Conservation (phyloP, 2,888 invertebrate species). For the Lycia hirtaria region DNA sequence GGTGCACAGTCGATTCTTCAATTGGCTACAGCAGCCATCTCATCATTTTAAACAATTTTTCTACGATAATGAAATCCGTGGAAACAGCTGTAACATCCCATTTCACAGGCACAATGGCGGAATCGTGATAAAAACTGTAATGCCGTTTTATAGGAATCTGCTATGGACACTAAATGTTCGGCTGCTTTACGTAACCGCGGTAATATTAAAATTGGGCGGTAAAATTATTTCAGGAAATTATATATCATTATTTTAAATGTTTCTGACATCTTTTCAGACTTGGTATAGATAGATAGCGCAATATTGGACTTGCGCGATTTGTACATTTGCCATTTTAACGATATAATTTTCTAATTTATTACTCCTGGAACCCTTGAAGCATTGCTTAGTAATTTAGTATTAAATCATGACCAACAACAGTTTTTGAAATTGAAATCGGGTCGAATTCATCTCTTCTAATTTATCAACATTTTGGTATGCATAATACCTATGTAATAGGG, state of each 20-base stretch:
- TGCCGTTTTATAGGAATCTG: constrained; percentile 37
- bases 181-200: constrained; percentile 16
- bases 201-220: constrained; percentile 20
- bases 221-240: constrained; percentile 15
- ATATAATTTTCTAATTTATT: no score
- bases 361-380: no score
- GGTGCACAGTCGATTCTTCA: background rate
- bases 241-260: no score
- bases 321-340: no score
- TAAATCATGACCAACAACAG: no score
- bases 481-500: no score
- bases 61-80: constrained; percentile 26
- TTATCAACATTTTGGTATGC: no score
- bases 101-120: constrained; percentile 37
- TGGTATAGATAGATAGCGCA: background rate
- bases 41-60: constrained; percentile 29
- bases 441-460: no score
- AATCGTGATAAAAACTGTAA: constrained; percentile 38
- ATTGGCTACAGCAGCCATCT: background rate
- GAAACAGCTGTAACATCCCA: constrained; percentile 32
- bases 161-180: constrained; percentile 38
- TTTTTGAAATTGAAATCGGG: no score
- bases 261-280: no score
- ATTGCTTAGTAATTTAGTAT: no score
- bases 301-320: background rate